Base-by-base conservation (phyloP, 1,140 invertebrate species). In the Dreissena polymorpha region DNA sequence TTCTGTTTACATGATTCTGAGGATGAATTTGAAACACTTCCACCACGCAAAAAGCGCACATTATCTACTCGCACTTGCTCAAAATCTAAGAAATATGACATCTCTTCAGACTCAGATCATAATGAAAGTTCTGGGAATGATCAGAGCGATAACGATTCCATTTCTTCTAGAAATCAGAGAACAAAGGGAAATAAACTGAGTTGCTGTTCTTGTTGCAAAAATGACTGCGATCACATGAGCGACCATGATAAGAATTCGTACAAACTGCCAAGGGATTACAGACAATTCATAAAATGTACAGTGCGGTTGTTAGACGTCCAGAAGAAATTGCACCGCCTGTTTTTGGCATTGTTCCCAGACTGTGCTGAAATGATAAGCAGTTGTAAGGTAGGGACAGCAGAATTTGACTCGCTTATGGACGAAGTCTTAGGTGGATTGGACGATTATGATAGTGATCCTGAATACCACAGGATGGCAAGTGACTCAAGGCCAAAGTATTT, bases 241-340 rank as follows among this genome's bases (percentile, higher is more conserved):
- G 77, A 80, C 0, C 25, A 39, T 16, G 29, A 60, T 49, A 49
- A 72, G 10, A 18, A n/a, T 51, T 13, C 55, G n/a, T 73, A 68
- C 65, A 82, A 65, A 27, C 65, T 82, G 13, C 71, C 79, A 13
- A 82, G 79, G 57, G 65, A 64, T 16, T 70, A 82, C 50, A 82
- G 55, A 68, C 53, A 67, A 60, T 82, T 74, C 64, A 60, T 82
- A 29, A 49, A 63, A 29, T 65, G 23, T 55, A 72, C 79, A 16
- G 16, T 73, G 10, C 39, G 23, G 23, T 64, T 82, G 16, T 63
- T 82, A n/a, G 27, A 74, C 23, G n/a, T 82, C 10, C 79, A 82
- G 79, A 70, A 82, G 14, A 82, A 82, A 74, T 68, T 82, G 23
- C 79, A 82, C 63, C 65, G 70, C 51, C 39, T 82, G 50, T 82